Percentiles rank a stretch among this genome's conserved stretches.
These are phyloP conservation scores for Epinephelus lanceolatus DNA, from an alignment of 2,113 vertebrate genomes.

Conservation along the genomic window DNA sequence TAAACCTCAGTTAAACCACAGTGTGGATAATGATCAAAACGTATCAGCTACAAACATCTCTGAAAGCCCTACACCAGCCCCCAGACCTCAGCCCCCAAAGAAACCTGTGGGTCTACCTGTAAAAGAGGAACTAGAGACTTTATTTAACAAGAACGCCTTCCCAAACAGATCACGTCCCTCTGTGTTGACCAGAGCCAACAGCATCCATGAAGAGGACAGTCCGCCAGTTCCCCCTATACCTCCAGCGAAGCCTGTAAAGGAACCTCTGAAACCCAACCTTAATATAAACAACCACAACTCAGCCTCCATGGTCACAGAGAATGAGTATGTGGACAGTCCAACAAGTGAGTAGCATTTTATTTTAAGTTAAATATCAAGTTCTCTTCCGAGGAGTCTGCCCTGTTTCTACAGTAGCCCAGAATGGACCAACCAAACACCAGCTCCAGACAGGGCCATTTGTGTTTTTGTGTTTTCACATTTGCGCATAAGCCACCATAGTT, in stretches of 20 bases:
- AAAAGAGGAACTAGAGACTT: slow-evolving; percentile 58
- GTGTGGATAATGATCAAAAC: slow-evolving; percentile 40
- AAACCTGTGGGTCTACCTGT: slow-evolving; percentile 71
- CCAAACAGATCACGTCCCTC: slow-evolving; percentile 74
- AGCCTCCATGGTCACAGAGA: slow-evolving; percentile 16
- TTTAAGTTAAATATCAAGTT: not conserved
- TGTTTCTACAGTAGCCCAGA: too few relatives aligned
- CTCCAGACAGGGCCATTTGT: too few relatives aligned
- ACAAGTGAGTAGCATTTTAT: slow-evolving; percentile 67
- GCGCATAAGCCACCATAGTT: too few relatives aligned
- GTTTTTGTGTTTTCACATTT: too few relatives aligned
- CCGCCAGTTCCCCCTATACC: slow-evolving; percentile 9
- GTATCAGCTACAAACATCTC: slow-evolving; percentile 40
- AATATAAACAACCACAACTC: slow-evolving; percentile 84
- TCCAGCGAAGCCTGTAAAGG: slow-evolving; percentile 53
- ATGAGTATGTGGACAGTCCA: slow-evolving; percentile 23
- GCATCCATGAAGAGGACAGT: slow-evolving; percentile 73
- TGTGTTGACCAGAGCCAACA: slow-evolving; percentile 78
- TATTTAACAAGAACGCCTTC: slow-evolving; percentile 56
- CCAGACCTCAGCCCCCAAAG: slow-evolving; percentile 84
- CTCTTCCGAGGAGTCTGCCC: too few relatives aligned
- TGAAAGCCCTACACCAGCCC: slow-evolving; percentile 77
- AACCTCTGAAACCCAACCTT: slow-evolving; percentile 74
- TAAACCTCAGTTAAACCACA: slow-evolving; percentile 75
- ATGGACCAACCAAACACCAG: too few relatives aligned